Evolutionary conservation across 1,140 invertebrate species (phyloP).

Genomic region (Cyclargus thomasi): DNA sequence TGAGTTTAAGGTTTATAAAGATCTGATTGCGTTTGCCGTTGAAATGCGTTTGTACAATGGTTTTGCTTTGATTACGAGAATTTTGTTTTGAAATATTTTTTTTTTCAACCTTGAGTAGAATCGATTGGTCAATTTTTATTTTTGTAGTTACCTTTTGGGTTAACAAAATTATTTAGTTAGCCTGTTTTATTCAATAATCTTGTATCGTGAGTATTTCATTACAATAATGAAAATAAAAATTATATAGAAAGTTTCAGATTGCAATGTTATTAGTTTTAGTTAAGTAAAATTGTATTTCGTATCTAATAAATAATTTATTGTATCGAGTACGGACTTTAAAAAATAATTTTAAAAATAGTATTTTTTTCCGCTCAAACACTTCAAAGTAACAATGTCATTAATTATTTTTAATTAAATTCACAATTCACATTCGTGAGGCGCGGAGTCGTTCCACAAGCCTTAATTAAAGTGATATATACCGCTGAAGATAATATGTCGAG

Average conservation of each 20-base stretch:
- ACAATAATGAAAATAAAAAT: too few species aligned
- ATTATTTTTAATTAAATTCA: constrained; percentile 25
- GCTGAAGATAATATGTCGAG: constrained; percentile 5
- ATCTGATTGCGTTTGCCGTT: constrained; percentile 12
- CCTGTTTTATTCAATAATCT: too few species aligned
- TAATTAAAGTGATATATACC: constrained; percentile 25
- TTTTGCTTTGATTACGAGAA: constrained; percentile 7
- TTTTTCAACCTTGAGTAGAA: neutral
- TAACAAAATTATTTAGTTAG: too few species aligned
- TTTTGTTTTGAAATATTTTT: neutral
- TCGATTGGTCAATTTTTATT: too few species aligned
- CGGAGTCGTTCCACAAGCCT: constrained; percentile 14
- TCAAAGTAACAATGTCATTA: constrained; percentile 15
- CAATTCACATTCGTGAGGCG: constrained; percentile 20
- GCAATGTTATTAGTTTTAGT: too few species aligned
- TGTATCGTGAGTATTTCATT: too few species aligned
- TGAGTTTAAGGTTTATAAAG: constrained; percentile 15
- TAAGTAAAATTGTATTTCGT: too few species aligned
- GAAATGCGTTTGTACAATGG: constrained; percentile 11
- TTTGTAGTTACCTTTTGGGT: too few species aligned
- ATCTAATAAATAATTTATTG: too few species aligned
- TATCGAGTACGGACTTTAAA: too few species aligned
- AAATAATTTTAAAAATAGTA: neutral
- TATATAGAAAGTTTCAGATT: too few species aligned
- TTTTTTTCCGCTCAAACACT: neutral